phyloP scores from a whole-genome alignment of 2,113 vertebrate genomes.

The Scytalopus superciliaris region DNA sequence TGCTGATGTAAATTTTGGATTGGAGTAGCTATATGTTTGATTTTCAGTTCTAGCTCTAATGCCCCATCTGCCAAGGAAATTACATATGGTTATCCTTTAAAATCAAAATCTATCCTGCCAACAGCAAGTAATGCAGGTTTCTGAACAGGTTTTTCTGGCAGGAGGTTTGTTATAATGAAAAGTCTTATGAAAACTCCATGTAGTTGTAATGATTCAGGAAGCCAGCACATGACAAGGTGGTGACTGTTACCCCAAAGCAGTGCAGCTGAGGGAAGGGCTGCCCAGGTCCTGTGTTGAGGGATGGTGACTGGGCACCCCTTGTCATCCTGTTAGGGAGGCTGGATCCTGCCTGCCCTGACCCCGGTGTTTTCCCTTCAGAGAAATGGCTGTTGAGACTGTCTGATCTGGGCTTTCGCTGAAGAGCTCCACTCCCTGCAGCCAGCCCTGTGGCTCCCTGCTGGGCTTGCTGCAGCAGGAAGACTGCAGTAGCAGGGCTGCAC shows the following conservation, averaged over 20 bases:
- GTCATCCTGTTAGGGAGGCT: rapidly evolving
- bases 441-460: neutral
- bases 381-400: rapidly evolving
- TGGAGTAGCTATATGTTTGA: neutral
- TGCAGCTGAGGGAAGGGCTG: neutral
- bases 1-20: neutral
- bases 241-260: neutral
- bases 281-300: neutral
- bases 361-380: rapidly evolving
- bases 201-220: neutral
- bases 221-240: rapidly evolving
- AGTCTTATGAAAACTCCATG: neutral
- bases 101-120: neutral
- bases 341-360: neutral
- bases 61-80: neutral
- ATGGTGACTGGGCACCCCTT: rapidly evolving
- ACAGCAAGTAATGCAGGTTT: neutral
- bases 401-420: neutral
- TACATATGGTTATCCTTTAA: neutral
- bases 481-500: rapidly evolving
- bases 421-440: neutral
- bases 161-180: neutral
- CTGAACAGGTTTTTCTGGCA: neutral
- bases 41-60: neutral
- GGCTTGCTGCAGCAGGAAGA: rapidly evolving